Base-by-base conservation (phyloP, 2,797 vertebrate genomes). In the Manis pentadactyla region DNA sequence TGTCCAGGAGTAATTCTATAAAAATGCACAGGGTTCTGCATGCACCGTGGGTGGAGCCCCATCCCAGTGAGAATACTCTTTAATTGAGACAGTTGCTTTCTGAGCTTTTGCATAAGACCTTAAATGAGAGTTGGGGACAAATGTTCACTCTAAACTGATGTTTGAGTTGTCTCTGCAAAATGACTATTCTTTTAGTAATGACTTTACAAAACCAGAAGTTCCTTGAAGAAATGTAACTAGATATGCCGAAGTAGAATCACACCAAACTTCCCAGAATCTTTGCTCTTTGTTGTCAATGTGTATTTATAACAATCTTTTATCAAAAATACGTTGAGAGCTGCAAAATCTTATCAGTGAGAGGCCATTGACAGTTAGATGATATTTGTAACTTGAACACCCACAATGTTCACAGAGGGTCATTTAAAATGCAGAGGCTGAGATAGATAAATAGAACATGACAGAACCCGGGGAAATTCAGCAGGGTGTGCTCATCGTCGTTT, bases 271-370 rank as follows among this genome's bases (percentile, higher is more conserved):
- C 34, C 19, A 59, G 57, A 89, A 63, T 82, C 68, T 68, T 87
- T 25, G 27, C 25, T 84, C 49, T 89, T 94, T 78, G n/a, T n/a
- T 25, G n/a, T 73, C 59, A 63, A 27, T 84, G 29, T 42, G 8
- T 53, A 61, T 63, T 78, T 73, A 68, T 21, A 83, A 84, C 29
- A 86, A 55, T 51, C 53, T 90, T 93, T 74, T 59, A 34, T 19
- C 88, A 77, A 96, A 93, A 94, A 77, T 34, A 94, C 12, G 25
- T 23, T 4, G 11, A 90, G 49, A 74, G 63, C 34, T 61, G 42
- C 49, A 87, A 91, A 84, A 66, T 90, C 42, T 73, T 59, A 95
- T 66, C 83, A 92, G 57, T 17, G 27, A 94, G 27, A 93, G 37
- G 18, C 39, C 71, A n/a, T 46, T 74, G 83, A 51, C 59, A 63